These are phyloP conservation scores for Bradypodion ventrale DNA, from an alignment of 2,797 vertebrate genomes.

Conservation along the genomic window DNA sequence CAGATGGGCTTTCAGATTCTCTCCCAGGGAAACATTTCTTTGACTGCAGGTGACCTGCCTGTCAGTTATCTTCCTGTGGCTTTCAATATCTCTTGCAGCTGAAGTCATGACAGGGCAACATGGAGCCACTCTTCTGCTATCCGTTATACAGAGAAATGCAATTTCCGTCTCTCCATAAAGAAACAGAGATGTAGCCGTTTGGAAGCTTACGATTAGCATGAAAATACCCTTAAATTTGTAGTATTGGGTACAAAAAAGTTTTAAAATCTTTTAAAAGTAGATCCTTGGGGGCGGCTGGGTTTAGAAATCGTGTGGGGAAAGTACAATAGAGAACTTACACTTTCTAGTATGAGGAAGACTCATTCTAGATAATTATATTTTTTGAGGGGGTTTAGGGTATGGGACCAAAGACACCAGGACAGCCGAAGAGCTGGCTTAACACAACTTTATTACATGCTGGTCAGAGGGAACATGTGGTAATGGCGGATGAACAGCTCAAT, in stretches of 20 bases:
- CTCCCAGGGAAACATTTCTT: neutral
- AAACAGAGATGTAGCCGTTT: neutral
- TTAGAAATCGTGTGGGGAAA: neutral
- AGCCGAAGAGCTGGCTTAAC: too few relatives aligned
- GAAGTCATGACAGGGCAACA: constrained; percentile 6
- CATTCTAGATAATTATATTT: neutral
- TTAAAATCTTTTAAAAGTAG: neutral
- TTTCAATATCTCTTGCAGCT: neutral
- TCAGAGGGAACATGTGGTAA: too few relatives aligned
- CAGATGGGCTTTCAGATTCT: constrained; percentile 3
- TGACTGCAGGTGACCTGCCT: constrained; percentile 1
- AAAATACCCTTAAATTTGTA: neutral
- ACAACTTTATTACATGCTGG: too few relatives aligned
- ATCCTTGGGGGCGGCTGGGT: neutral
- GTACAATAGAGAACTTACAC: neutral
- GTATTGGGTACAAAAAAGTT: neutral
- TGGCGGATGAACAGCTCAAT: too few relatives aligned
- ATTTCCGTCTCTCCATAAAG: neutral
- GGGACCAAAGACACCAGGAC: too few relatives aligned
- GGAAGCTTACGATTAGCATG: neutral
- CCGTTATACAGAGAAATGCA: neutral
- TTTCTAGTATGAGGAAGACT: neutral
- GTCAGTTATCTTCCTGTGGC: constrained; percentile 3
- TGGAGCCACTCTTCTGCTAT: neutral
- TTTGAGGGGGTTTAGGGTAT: too few relatives aligned